Base-by-base conservation (phyloP, 2,888 invertebrate species). In the Dicyrtomina minuta region DNA sequence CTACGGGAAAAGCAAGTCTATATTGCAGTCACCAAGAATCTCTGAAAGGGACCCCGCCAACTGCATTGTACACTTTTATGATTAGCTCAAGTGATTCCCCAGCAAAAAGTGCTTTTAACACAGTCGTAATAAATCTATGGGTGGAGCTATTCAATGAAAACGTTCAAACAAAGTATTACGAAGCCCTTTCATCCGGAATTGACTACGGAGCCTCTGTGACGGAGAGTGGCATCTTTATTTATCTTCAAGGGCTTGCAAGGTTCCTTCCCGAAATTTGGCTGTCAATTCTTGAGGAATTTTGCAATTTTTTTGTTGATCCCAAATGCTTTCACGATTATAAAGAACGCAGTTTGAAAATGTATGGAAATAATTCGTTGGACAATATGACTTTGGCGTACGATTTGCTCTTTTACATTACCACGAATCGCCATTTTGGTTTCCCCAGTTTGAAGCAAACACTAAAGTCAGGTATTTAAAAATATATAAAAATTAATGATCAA, bases 201-300 rank as follows among this genome's bases (percentile, higher is more conserved):
- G 15, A n/a, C 5, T 43, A 46, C 10, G 58, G 27, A 3, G 13
- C 58, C 3, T 3, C 8, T 17, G 44, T 66, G 26, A 13, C n/a
- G 5, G 66, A 66, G 1, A 41, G 44, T 27, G 64, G 64, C 0
- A 26, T 65, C 10, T 65, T 49, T 8, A n/a, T 65, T 15, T 39
- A 53, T 22, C 6, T 65, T 0, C n/a, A 39, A 15, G 64, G 64
- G 3, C 51, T 20, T 13, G n/a, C 17, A 15, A 8, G 20, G 15
- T 55, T 17, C 20, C 51, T 65, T 33, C 53, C 53, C 1, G 12
- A 26, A 8, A 65, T 65, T 41, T 65, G 64, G 64, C 33, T 53
- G 12, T 20, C 24, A 39, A 53, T 65, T n/a, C 41, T 65, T 0
- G 55, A 65, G n/a, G 64, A 65, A 24, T 65, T 65, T 53, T 15